Evolutionary conservation across 2,113 vertebrate species (phyloP), one percentile per base, ranked within the genome.

Genomic region (Ifrita kowaldi): DNA sequence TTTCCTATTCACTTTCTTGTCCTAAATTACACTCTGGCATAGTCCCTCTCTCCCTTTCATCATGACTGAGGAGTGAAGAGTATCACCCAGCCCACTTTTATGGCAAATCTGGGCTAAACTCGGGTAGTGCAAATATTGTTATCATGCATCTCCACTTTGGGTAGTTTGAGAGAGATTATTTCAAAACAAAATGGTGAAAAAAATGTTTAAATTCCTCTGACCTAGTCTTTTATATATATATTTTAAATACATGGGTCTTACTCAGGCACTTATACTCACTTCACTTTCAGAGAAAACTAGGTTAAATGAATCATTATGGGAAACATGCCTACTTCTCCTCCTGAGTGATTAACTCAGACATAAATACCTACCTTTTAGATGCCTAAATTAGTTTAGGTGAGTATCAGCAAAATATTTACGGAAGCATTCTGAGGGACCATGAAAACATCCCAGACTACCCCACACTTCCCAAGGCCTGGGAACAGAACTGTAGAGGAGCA

Each of bases 81-180:
- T 6, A 83, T 56, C 26, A 71, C 6, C 7, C 39, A 71, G 32
- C 4, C 37, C 53, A 57, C 4, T 75, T 56, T 30, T 50, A 47
- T 0, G 4, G 57, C 24, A 88, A 88, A 79, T 14, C 35, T 47
- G 14, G 24, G 42, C 28, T 68, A 79, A 88, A 79, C 28, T 30
- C 0, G 0, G 24, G 18, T 52, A 33, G 41, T 28, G 7, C 0
- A 1, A 85, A 60, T 56, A n/a, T 8, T 71, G 5, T 49, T n/a
- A 60, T n/a, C n/a, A 50, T 4, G 2, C 12, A 74, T n/a, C 18
- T 73, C 20, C 14, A 64, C 10, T 79, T 1, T 30, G 9, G 11
- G 19, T 37, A 76, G 20, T 30, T 73, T 59, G 14, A 90, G 23
- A 65, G 41, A 81, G 17, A 75, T 28, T 3, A 56, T 59, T 85